Percentiles rank a stretch among this genome's conserved stretches.
phyloP scores from a whole-genome alignment of 2,888 invertebrate genomes.

The Amphipoea oculea region DNA sequence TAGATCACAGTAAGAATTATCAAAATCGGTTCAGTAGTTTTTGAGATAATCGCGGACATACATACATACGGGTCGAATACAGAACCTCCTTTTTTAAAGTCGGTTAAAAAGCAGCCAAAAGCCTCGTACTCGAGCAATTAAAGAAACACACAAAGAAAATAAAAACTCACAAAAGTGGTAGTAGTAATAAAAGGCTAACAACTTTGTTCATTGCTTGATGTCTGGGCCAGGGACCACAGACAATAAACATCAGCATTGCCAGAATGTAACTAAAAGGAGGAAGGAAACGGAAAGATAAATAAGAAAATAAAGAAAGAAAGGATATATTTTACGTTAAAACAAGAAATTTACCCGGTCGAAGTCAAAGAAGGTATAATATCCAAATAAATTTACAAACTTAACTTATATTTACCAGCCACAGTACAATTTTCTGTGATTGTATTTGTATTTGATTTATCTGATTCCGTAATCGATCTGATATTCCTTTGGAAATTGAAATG shows the following conservation, averaged over 20 bases:
- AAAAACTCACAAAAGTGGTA: background rate
- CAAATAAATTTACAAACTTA: background rate
- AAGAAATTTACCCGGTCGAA: background rate
- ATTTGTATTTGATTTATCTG: slow-evolving; percentile 40
- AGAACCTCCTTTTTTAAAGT: no score
- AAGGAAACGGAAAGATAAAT: background rate
- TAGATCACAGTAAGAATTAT: no score
- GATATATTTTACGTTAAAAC: background rate
- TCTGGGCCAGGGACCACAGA: background rate
- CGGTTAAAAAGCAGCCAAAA: no score
- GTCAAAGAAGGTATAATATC: background rate
- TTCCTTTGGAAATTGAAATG: slow-evolving; percentile 44
- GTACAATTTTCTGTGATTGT: slow-evolving; percentile 8
- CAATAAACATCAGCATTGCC: background rate
- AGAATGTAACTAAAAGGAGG: background rate
- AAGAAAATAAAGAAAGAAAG: background rate
- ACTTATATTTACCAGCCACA: background rate
- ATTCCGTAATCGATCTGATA: slow-evolving; percentile 35
- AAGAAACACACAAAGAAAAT: background rate
- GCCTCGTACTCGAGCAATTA: no score
- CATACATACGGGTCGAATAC: no score
- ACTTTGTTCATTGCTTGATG: background rate
- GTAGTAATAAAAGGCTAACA: background rate
- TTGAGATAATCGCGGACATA: no score
- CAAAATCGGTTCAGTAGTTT: no score